phyloP scores from a whole-genome alignment of 92 coral and sea anemone species.

The Bergia sp. region DNA sequence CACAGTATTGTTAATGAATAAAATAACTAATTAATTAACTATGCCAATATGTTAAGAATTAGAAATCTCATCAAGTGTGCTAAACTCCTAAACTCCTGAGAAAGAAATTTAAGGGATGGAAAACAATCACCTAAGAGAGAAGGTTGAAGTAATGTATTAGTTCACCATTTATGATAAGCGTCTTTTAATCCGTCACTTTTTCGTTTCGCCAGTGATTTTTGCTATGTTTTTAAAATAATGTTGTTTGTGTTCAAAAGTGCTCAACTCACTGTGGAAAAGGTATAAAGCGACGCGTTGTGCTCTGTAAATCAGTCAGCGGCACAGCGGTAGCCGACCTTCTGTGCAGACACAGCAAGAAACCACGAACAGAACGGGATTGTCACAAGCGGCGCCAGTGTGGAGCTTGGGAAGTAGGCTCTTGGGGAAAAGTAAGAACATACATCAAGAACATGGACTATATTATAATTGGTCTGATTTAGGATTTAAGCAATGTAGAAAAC shows the following conservation, averaged over 20 bases:
- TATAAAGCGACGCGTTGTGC: conserved; percentile 48
- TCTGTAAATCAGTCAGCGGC: conserved; percentile 64
- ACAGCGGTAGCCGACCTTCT: conserved; percentile 55
- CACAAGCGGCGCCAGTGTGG: conserved; percentile 81
- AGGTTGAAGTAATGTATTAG: no score
- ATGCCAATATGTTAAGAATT: no score
- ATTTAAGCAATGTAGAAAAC: no score
- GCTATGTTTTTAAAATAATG: neutral
- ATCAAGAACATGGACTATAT: neutral
- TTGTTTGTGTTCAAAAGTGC: conserved; percentile 48
- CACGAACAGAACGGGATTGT: conserved; percentile 69
- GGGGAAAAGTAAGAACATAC: conserved; percentile 74
- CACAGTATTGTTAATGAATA: no score
- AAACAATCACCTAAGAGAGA: no score
- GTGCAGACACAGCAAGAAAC: conserved; percentile 69
- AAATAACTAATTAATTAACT: no score
- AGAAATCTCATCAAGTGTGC: no score
- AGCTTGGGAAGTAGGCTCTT: conserved; percentile 79
- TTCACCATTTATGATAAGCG: no score
- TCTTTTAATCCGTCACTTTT: neutral
- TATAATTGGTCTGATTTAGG: no score
- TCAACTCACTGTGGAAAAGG: conserved; percentile 74
- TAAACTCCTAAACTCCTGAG: no score
- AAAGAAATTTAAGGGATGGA: no score
- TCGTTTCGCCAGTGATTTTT: neutral